phyloP scores from a whole-genome alignment of 2,797 vertebrate species.

The Tinamus major region DNA sequence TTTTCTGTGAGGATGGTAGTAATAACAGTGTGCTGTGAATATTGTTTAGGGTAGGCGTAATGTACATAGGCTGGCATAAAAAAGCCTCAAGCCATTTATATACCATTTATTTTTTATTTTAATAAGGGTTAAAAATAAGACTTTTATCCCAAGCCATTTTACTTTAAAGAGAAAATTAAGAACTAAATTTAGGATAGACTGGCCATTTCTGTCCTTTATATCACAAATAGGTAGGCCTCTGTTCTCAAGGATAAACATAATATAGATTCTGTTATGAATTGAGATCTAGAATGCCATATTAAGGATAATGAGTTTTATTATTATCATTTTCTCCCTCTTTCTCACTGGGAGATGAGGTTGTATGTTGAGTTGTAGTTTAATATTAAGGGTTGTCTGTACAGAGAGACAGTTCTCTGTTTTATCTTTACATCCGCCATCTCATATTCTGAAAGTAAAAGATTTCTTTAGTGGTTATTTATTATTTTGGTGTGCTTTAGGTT shows the following conservation, averaged over 20 bases:
- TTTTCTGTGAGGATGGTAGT: background rate
- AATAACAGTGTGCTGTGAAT: background rate
- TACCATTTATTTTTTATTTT: background rate
- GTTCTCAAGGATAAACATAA: background rate
- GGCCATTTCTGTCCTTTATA: background rate
- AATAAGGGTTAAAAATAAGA: background rate
- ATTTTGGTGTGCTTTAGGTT: too few relatives aligned
- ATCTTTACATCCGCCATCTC: constrained; percentile 33
- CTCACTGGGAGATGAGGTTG: background rate
- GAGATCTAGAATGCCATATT: background rate
- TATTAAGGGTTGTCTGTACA: background rate
- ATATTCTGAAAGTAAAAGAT: background rate
- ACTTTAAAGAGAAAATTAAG: background rate
- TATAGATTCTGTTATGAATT: background rate
- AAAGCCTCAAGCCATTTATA: too few relatives aligned
- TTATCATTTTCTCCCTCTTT: fast-evolving
- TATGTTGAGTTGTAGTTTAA: background rate
- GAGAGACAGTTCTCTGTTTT: constrained; percentile 20
- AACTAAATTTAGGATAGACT: background rate
- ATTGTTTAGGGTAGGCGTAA: background rate
- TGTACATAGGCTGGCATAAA: background rate
- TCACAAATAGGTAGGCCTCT: background rate
- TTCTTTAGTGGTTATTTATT: background rate
- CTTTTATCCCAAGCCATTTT: fast-evolving
- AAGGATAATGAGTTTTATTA: background rate